Percentiles rank a stretch among this genome's conserved stretches.
Evolutionary conservation across 1,140 invertebrate species (phyloP).

Genomic region (Drosophila equinoxialis): DNA sequence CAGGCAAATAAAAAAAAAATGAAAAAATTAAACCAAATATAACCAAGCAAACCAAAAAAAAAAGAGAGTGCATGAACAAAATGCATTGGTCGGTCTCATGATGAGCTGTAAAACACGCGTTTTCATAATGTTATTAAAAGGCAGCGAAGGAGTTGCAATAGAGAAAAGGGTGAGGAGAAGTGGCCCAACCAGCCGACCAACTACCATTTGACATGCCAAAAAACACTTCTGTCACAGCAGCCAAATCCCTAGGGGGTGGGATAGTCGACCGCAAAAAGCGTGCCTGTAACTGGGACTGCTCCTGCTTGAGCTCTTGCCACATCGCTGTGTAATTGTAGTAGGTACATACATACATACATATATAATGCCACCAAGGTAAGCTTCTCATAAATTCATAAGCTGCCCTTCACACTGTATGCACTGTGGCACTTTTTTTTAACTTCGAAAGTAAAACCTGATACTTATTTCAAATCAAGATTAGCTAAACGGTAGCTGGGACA

Average conservation of each 20-base stretch:
- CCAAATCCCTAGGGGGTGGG: constrained; percentile 48
- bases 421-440: constrained; percentile 45
- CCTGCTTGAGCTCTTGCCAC: neutral
- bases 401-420: constrained; percentile 52
- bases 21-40: neutral
- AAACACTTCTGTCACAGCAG: constrained; percentile 79
- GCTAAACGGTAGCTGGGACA: constrained; percentile 40
- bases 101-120: constrained; percentile 79
- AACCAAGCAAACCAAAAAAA: neutral
- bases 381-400: constrained; percentile 53
- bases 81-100: constrained; percentile 50
- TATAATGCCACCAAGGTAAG: constrained; percentile 20
- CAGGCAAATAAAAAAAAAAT: constrained; percentile 35
- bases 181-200: constrained; percentile 38
- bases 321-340: constrained; percentile 8
- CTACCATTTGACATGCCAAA: constrained; percentile 79
- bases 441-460: constrained; percentile 62
- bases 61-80: constrained; percentile 55
- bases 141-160: neutral
- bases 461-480: constrained; percentile 26
- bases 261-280: constrained; percentile 31
- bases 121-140: constrained; percentile 77
- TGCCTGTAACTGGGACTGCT: constrained; percentile 27
- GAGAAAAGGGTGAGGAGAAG: constrained; percentile 4
- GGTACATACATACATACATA: constrained; percentile 22